phyloP scores from a whole-genome alignment of 2,113 vertebrate genomes.

The Istiophorus platypterus region DNA sequence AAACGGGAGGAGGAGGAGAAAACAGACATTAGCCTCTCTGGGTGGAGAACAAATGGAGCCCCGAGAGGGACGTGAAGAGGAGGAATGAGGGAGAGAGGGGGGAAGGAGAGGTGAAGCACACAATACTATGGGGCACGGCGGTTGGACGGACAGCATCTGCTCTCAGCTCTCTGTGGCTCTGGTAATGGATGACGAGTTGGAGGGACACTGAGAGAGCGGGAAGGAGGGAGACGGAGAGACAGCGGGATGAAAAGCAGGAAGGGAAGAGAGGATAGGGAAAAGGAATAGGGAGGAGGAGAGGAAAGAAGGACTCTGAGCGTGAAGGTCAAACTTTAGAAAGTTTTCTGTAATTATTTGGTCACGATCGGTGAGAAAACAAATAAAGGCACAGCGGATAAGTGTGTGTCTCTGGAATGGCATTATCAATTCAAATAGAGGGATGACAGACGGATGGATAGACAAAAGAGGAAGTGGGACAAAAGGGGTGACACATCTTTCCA shows the following conservation, averaged over 20 bases:
- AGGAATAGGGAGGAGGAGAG: slow-evolving; percentile 27
- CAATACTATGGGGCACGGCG: slow-evolving; percentile 82
- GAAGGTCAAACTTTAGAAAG: slow-evolving; percentile 25
- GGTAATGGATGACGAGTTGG: slow-evolving; percentile 75
- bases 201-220: slow-evolving; percentile 53
- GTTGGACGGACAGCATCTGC: slow-evolving; percentile 84
- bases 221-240: slow-evolving; percentile 38
- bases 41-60: slow-evolving; percentile 82
- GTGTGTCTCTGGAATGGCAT: slow-evolving; percentile 49
- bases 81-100: slow-evolving; percentile 75
- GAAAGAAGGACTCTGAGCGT: background rate
- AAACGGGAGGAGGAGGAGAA: slow-evolving; percentile 65
- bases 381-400: slow-evolving; percentile 6
- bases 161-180: slow-evolving; percentile 76
- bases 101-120: slow-evolving; percentile 84
- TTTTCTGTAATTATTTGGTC: slow-evolving; percentile 9
- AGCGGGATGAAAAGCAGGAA: slow-evolving; percentile 1
- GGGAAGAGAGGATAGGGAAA: background rate
- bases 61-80: slow-evolving; percentile 79
- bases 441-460: slow-evolving; percentile 83
- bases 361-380: slow-evolving; percentile 19
- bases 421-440: slow-evolving; percentile 90
- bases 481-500: slow-evolving; percentile 87
- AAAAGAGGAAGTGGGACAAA: slow-evolving; percentile 87
- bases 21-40: slow-evolving; percentile 77